Evolutionary conservation across 2,113 vertebrate genomes (phyloP).

Genomic region (Tamias sibiricus): DNA sequence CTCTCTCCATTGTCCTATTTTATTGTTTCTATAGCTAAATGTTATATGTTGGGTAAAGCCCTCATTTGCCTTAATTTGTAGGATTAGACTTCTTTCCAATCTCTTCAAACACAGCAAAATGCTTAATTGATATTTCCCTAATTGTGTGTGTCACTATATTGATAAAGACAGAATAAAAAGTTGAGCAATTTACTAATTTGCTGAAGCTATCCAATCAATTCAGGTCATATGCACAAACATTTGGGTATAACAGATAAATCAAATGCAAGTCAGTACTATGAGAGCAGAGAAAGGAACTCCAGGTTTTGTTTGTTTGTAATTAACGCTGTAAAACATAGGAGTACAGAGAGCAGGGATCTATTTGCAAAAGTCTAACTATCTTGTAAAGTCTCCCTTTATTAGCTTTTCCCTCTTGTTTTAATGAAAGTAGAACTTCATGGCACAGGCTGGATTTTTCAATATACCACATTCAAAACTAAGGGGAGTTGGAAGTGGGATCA

Average conservation of each 20-base stretch:
- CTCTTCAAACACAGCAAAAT: neutral
- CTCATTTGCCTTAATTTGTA: conserved; percentile 18
- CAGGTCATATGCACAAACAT: neutral
- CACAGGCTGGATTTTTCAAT: neutral
- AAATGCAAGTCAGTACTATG: neutral
- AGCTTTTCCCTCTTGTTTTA: neutral
- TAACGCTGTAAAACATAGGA: neutral
- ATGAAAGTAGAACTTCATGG: neutral
- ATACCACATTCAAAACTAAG: neutral
- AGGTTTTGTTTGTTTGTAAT: conserved; percentile 16
- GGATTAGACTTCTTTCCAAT: neutral
- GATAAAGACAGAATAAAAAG: conserved; percentile 43
- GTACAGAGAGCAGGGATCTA: neutral
- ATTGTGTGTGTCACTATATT: neutral
- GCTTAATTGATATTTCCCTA: neutral
- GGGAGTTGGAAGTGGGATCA: neutral
- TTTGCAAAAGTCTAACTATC: neutral
- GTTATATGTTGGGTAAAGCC: neutral
- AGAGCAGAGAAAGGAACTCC: neutral
- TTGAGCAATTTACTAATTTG: neutral
- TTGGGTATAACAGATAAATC: neutral
- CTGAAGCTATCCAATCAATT: neutral
- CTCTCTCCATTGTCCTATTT: neutral
- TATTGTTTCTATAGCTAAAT: neutral
- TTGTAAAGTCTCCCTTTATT: neutral